These are phyloP conservation scores for Oncorhynchus masou DNA, from an alignment of 2,113 vertebrate species.

Conservation along the genomic window DNA sequence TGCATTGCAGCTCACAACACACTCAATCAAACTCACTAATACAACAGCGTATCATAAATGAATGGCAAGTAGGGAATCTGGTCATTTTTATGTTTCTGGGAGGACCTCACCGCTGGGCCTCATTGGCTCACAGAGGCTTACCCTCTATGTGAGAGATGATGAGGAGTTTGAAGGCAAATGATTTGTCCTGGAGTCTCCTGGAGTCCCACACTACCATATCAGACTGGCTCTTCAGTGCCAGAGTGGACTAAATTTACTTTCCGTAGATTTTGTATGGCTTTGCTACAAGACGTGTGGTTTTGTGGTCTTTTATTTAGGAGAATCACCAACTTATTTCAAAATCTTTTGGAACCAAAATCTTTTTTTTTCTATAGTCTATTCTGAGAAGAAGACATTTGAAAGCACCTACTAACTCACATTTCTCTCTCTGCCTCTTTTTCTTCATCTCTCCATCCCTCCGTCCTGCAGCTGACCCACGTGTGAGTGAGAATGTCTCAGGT, in stretches of 20 bases:
- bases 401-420: neutral
- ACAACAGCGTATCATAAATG: constrained; percentile 34
- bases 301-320: neutral
- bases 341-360: neutral
- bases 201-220: neutral
- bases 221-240: neutral
- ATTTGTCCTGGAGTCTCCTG: neutral
- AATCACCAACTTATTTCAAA: neutral
- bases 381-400: neutral
- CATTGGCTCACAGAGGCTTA: neutral
- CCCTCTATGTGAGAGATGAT: constrained; percentile 2
- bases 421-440: neutral
- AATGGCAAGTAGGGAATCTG: constrained; percentile 18
- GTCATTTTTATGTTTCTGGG: constrained; percentile 22
- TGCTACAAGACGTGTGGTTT: neutral
- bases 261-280: neutral
- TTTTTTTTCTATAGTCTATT: neutral
- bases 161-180: constrained; percentile 16
- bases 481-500: constrained; percentile 91
- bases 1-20: constrained; percentile 2
- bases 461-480: constrained; percentile 86
- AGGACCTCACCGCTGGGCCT: neutral
- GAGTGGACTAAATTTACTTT: neutral
- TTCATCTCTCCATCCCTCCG: constrained; percentile 19
- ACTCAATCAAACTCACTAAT: constrained; percentile 1